Conservation (phyloP, 2,113 vertebrate species). For the Acrocephalus kingi region DNA sequence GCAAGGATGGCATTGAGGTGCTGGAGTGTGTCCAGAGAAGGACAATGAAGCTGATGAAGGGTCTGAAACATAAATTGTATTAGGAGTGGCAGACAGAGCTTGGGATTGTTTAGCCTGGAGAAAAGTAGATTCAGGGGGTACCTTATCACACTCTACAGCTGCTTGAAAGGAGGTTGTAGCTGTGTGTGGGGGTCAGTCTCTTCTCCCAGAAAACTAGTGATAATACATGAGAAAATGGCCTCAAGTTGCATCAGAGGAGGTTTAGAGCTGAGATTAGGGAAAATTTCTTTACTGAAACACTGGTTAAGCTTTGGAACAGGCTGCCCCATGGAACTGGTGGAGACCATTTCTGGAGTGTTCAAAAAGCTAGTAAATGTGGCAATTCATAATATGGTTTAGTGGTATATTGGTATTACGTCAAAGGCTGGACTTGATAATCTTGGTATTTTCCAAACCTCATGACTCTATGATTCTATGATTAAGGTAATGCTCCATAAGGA, state of each 20-base stretch:
- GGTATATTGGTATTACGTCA: not conserved
- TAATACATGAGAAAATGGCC: not conserved
- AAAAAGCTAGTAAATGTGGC: not conserved
- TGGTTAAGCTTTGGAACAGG: not conserved
- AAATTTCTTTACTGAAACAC: not conserved
- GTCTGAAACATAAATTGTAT: not conserved
- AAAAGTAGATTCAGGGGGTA: not conserved
- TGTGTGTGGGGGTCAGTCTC: fast-evolving
- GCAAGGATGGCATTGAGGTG: not conserved
- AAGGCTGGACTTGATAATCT: not conserved
- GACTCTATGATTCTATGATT: not conserved
- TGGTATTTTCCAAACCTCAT: not conserved
- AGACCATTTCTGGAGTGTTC: not conserved
- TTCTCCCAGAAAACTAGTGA: not conserved
- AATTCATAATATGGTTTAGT: not conserved
- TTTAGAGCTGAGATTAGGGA: not conserved
- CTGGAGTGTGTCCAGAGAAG: not conserved
- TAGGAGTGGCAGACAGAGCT: not conserved
- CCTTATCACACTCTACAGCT: not conserved
- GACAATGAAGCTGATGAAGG: fast-evolving
- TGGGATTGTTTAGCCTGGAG: not conserved
- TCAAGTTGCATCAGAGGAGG: not conserved
- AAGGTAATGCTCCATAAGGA: not conserved
- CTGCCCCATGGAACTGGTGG: not conserved
- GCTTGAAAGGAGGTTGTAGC: not conserved